These are phyloP conservation scores for Bibio marci DNA, from an alignment of 2,888 invertebrate genomes.

Conservation along the genomic window DNA sequence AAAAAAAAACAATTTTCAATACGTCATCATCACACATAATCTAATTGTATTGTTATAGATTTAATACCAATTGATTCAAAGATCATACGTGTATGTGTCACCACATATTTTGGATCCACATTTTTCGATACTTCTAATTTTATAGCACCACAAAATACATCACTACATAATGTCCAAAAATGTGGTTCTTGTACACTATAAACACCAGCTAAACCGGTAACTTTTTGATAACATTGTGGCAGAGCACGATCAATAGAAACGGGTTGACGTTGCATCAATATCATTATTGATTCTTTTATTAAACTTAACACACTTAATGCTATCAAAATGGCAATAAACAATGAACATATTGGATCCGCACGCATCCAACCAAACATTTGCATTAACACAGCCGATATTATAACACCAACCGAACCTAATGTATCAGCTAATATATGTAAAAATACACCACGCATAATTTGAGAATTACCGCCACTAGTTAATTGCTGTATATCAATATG, in stretches of 20 bases:
- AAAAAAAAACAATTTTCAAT: too few relatives aligned
- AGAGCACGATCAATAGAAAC: slow-evolving; percentile 59
- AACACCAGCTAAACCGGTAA: slow-evolving; percentile 81
- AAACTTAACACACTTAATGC: slow-evolving; percentile 70
- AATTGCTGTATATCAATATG: slow-evolving; percentile 19
- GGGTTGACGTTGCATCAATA: slow-evolving; percentile 92
- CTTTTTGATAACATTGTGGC: slow-evolving; percentile 77
- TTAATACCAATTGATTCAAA: slow-evolving; percentile 84
- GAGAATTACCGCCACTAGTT: slow-evolving; percentile 47
- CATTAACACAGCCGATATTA: slow-evolving; percentile 86
- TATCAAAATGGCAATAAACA: slow-evolving; percentile 86
- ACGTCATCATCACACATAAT: slow-evolving; percentile 46
- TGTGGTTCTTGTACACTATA: slow-evolving; percentile 94
- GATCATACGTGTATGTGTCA: slow-evolving; percentile 85
- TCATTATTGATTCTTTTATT: slow-evolving; percentile 71
- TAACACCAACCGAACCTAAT: slow-evolving; percentile 90
- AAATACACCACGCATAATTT: slow-evolving; percentile 92
- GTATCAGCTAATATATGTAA: slow-evolving; percentile 94
- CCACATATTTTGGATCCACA: slow-evolving; percentile 83
- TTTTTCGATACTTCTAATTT: slow-evolving; percentile 90
- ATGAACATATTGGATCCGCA: slow-evolving; percentile 94
- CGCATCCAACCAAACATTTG: slow-evolving; percentile 96
- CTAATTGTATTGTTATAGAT: slow-evolving; percentile 84
- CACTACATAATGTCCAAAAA: slow-evolving; percentile 95
- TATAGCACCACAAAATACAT: slow-evolving; percentile 79